Conservation (phyloP, 2,797 vertebrate genomes). For the Pantherophis alleghaniensis region DNA sequence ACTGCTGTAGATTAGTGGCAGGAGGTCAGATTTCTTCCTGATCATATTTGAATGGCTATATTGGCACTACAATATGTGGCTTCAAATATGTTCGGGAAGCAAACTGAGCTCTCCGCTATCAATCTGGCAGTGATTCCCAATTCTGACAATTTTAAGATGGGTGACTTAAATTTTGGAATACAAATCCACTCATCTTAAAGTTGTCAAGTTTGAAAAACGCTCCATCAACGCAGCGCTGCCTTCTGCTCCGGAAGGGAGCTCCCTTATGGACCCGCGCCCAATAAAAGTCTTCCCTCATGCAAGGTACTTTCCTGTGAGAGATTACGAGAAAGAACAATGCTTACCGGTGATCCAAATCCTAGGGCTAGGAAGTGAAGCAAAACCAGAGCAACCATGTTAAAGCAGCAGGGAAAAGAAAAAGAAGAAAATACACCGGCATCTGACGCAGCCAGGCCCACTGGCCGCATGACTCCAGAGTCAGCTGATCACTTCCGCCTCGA, state of each 20-base stretch:
- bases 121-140: not conserved
- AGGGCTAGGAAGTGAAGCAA: not conserved
- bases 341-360: not conserved
- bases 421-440: accelerated
- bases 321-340: not conserved
- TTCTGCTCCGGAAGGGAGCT: not conserved
- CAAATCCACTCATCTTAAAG: not conserved
- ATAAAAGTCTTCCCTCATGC: too few relatives aligned
- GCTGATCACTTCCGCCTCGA: not conserved
- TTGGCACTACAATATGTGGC: not conserved
- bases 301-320: accelerated
- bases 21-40: not conserved
- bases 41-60: not conserved
- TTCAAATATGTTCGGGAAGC: not conserved
- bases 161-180: not conserved
- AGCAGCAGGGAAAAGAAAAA: too few relatives aligned
- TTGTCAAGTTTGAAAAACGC: not conserved
- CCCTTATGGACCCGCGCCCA: not conserved
- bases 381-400: not conserved
- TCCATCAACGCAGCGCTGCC: not conserved
- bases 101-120: not conserved
- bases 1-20: not conserved
- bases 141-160: not conserved
- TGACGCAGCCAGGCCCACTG: not conserved
- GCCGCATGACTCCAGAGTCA: not conserved